Evolutionary conservation across 2,888 invertebrate species (phyloP).

Genomic region (Sicus ferrugineus): DNA sequence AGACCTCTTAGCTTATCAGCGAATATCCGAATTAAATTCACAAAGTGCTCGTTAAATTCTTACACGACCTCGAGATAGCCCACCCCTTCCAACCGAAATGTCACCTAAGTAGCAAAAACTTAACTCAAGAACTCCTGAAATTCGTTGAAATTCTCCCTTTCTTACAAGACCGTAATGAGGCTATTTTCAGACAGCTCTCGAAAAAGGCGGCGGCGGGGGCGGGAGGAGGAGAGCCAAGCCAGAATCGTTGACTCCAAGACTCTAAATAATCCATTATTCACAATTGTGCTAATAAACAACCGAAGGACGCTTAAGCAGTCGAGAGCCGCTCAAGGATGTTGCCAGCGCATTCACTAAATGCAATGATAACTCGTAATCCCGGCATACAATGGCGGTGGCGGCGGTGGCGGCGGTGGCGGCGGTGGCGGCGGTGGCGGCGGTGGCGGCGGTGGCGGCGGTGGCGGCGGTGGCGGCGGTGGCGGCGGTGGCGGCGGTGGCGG

Average conservation of each 20-base stretch:
- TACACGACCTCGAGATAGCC: too few species aligned
- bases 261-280: constrained; percentile 29
- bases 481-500: not conserved
- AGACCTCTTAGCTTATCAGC: too few species aligned
- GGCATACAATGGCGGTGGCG: not conserved
- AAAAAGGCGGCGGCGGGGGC: not conserved
- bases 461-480: not conserved
- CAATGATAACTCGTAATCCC: not conserved
- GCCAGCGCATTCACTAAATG: not conserved
- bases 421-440: not conserved
- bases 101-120: too few species aligned
- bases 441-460: not conserved
- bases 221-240: not conserved
- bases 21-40: too few species aligned
- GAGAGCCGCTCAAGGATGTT: not conserved
- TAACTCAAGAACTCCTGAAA: too few species aligned
- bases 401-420: not conserved
- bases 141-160: too few species aligned
- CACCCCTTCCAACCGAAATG: too few species aligned
- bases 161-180: not conserved
- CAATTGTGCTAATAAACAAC: constrained; percentile 28
- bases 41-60: too few species aligned
- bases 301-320: constrained; percentile 19
- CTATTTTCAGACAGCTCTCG: not conserved
- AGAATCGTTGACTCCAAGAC: not conserved